Base-by-base conservation (phyloP, 2,888 invertebrate genomes). In the Meiosimyza platycephala region DNA sequence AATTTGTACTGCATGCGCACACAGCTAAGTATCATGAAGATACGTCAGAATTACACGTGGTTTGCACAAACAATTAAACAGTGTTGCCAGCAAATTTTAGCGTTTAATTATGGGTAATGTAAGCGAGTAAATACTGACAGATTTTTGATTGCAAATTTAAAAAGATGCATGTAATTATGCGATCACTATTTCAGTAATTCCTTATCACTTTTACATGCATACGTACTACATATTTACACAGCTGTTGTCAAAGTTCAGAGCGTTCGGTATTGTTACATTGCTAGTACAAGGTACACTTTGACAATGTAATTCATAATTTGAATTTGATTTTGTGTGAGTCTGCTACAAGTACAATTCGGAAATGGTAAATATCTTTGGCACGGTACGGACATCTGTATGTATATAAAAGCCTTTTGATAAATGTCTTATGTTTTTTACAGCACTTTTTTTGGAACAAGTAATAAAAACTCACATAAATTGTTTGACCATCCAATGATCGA, bases 41-140 rank as follows among this genome's bases (percentile, higher is more conserved):
- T n/a, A 57, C 40, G 67, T 47, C 67, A 40, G 47, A 9, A 22
- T 22, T 33, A 12, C 67, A 67, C 67, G 55, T 67, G 67, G 55
- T 48, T 22, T n/a, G 18, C 18, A 15, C 11, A 15, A 60, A 13
- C 48, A 13, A 18, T 50, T 6, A 9, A 13, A 7, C 16, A 15
- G n/a, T 15, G 54, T 15, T n/a, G 47, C 16, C 50, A 7, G 51
- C 50, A 28, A 50, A 18, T 55, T 57, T n/a, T n/a, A 11, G 33
- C 15, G 52, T 28, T 9, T 18, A n/a, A 48, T n/a, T 22, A 55
- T 3, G 28, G 28, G 3, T 28, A 28, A 28, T 28, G 28, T 4
- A 2, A 11, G 33, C 15, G 52, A 33, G 22, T 18, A n/a, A 48
- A 40, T 22, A 55, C 15, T 11, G 28, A 6, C 15, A 57, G 57